Evolutionary conservation across 1,140 invertebrate genomes (phyloP), one percentile per base, ranked within the genome.

Genomic region (Andricus grossulariae): DNA sequence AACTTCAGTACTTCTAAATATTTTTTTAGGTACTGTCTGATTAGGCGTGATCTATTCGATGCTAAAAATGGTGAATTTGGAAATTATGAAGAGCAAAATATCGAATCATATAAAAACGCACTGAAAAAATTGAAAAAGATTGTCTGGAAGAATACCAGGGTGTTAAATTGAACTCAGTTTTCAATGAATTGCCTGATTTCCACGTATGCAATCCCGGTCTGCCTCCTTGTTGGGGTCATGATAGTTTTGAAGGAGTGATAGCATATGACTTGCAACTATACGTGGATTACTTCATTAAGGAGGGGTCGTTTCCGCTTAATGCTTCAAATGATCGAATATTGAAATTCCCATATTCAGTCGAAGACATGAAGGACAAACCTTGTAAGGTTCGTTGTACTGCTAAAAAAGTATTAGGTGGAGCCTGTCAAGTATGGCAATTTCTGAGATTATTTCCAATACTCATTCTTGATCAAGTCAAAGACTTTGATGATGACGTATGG

Each of bases 201-300:
- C 81, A 80, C 49, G 81, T 82, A 7, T 70, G 52, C 51, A 71
- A 77, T 39, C 71, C 77, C 16, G 78, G 77, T 0, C 52, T 82
- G 13, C 57, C 76, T 6, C 76, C 80, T 32, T 81, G 76, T 45
- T 76, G 78, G 13, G 76, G 71, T 11, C 80, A 79, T 52, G 77
- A 79, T 73, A 11, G 77, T 12, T 76, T 73, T 45, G 78, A 82
- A 75, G 81, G 81, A 10, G 57, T 82, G 8, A 18, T 79, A 3
- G n/a, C 66, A 32, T 76, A 74, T 57, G 78, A 82, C 74, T 19
- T 82, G 11, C 16, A 45, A 32, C 55, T 80, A 2, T 45, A 39
- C 25, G 71, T 82, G 3, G 60, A 76, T 15, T 73, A 78, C 52
- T 78, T 80, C 16, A 45, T 82, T 12, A 71, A 78, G 45, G 55